Evolutionary conservation across 2,888 invertebrate species (phyloP).

Genomic region (Helleia helle): DNA sequence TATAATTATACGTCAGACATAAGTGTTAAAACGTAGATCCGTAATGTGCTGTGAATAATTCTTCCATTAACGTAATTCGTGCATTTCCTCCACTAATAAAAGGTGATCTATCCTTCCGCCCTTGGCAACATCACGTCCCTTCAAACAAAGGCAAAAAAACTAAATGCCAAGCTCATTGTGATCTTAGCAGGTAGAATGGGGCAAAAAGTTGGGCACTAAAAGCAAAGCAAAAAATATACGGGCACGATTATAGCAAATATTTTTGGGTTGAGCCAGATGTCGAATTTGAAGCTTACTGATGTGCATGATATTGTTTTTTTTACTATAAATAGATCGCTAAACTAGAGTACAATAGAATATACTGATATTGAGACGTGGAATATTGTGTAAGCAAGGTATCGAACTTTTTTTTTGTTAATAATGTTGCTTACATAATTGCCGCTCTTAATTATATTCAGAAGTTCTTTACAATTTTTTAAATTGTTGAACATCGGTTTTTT

Average conservation of each 20-base stretch:
- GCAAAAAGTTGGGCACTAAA: conserved; percentile 42
- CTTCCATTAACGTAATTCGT: conserved; percentile 20
- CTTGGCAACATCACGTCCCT: conserved; percentile 62
- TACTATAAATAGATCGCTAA: conserved; percentile 20
- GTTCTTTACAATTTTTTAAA: too few species aligned
- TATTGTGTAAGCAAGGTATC: neutral
- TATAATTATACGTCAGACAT: too few species aligned
- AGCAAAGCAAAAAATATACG: conserved; percentile 40
- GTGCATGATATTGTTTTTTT: conserved; percentile 45
- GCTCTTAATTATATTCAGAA: too few species aligned
- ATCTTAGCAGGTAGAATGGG: conserved; percentile 54
- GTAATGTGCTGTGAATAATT: conserved; percentile 14
- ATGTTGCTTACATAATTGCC: too few species aligned
- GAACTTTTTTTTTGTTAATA: neutral
- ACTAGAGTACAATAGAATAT: neutral
- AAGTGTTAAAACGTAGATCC: too few species aligned
- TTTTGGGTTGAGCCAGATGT: conserved; percentile 59
- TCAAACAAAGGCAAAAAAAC: conserved; percentile 46
- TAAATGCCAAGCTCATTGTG: conserved; percentile 46
- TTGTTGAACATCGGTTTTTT: too few species aligned
- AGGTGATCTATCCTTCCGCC: conserved; percentile 62
- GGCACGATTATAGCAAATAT: conserved; percentile 56
- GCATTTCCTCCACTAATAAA: conserved; percentile 58
- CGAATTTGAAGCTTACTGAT: conserved; percentile 41
- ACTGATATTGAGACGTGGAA: too few species aligned